phyloP scores from a whole-genome alignment of 1,140 invertebrate genomes.

The Lepidotrigona ventralis region DNA sequence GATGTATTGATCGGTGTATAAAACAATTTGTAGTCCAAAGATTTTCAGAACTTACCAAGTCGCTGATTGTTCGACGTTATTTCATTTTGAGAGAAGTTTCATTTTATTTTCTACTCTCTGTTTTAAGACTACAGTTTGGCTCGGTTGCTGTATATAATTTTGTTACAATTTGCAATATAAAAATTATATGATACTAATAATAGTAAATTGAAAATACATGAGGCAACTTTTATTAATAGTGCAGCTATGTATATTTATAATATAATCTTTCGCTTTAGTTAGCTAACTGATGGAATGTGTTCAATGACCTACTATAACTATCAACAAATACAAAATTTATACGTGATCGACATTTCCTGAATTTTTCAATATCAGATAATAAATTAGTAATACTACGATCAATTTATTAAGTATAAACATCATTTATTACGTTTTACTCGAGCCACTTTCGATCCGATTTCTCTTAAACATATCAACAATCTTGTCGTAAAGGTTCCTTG shows the following conservation, averaged over 20 bases:
- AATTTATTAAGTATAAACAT: neutral
- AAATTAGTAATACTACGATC: neutral
- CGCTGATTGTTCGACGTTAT: neutral
- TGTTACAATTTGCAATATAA: neutral
- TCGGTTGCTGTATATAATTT: neutral
- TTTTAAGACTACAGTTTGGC: neutral
- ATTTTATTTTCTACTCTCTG: neutral
- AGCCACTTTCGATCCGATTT: neutral
- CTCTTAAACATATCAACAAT: neutral
- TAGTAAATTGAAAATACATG: neutral
- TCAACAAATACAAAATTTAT: neutral
- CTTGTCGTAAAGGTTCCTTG: neutral
- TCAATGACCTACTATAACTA: neutral
- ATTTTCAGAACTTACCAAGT: neutral
- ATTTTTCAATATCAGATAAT: neutral
- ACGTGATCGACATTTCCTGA: neutral
- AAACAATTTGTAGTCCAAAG: no score
- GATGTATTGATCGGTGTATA: no score
- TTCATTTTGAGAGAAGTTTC: neutral
- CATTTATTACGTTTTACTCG: neutral
- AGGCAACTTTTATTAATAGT: neutral
- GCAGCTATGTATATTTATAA: slow-evolving; percentile 5
- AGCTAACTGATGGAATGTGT: neutral
- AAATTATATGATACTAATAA: neutral
- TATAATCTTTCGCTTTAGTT: slow-evolving; percentile 4